A percentile compares a stretch with the other conserved stretches of the same genome.
phyloP scores from a whole-genome alignment of 2,113 vertebrate genomes.

The Dipodomys merriami region DNA sequence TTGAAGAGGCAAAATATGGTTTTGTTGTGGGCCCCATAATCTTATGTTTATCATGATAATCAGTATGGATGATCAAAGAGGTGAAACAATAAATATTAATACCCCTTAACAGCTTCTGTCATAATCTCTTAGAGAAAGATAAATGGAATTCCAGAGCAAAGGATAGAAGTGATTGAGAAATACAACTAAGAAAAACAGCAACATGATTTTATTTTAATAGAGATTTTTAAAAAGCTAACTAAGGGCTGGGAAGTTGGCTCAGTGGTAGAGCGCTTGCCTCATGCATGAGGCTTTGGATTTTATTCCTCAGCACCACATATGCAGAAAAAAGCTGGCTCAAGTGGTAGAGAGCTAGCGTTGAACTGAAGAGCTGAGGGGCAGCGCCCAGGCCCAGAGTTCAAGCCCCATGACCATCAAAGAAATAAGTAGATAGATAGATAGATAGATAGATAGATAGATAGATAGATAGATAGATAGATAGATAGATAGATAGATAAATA shows the following conservation, averaged over 20 bases:
- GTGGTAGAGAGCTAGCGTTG: no score
- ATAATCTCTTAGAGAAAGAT: slow-evolving; percentile 1
- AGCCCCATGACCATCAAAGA: no score
- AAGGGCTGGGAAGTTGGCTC: neutral
- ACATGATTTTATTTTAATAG: neutral
- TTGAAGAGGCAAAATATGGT: neutral
- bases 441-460: no score
- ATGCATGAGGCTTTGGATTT: no score
- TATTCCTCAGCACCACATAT: no score
- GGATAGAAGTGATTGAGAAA: neutral
- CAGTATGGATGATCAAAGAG: neutral
- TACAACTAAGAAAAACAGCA: neutral
- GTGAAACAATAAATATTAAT: neutral
- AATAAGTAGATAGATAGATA: no score
- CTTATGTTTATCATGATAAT: neutral
- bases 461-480: no score
- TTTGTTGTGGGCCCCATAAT: neutral
- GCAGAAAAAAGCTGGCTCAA: no score
- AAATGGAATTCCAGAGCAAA: neutral
- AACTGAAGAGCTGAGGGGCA: no score
- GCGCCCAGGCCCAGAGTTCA: no score
- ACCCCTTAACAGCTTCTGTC: neutral
- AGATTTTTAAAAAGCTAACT: neutral
- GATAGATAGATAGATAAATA: no score
- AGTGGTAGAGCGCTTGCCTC: no score